Conservation (phyloP, 2,888 invertebrate species). For the Rhagium mordax region DNA sequence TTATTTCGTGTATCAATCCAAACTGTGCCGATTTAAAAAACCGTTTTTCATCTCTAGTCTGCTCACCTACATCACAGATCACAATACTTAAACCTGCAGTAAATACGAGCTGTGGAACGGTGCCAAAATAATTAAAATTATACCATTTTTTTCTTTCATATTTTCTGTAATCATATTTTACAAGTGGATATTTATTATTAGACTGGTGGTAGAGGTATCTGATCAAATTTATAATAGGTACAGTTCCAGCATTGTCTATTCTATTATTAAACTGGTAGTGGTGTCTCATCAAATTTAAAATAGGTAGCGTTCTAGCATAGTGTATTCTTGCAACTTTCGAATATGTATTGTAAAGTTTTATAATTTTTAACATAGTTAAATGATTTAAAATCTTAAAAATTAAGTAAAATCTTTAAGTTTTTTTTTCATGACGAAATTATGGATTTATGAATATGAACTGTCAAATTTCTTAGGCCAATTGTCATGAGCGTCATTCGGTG, state of each 20-base stretch:
- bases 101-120: conserved; percentile 25
- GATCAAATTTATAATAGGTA: neutral
- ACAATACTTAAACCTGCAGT: conserved; percentile 49
- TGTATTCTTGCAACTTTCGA: neutral
- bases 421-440: neutral
- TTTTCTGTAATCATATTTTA: conserved; percentile 10
- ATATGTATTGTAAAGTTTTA: conserved; percentile 13
- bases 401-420: conserved; percentile 7
- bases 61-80: conserved; percentile 57
- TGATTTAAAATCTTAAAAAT: neutral
- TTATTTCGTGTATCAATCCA: conserved; percentile 71
- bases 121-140: conserved; percentile 10
- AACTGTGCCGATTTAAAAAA: conserved; percentile 72
- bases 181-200: neutral
- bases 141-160: conserved; percentile 36
- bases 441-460: neutral
- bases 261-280: no score
- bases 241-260: neutral
- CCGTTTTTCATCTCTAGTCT: conserved; percentile 66
- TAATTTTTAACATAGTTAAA: conserved; percentile 23
- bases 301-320: neutral
- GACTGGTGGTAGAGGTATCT: no score
- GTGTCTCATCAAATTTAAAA: neutral
- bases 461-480: neutral
- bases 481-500: neutral